Evolutionary conservation across 2,113 vertebrate species (phyloP), one percentile per base, ranked within the genome.

Genomic region (Candoia aspera): DNA sequence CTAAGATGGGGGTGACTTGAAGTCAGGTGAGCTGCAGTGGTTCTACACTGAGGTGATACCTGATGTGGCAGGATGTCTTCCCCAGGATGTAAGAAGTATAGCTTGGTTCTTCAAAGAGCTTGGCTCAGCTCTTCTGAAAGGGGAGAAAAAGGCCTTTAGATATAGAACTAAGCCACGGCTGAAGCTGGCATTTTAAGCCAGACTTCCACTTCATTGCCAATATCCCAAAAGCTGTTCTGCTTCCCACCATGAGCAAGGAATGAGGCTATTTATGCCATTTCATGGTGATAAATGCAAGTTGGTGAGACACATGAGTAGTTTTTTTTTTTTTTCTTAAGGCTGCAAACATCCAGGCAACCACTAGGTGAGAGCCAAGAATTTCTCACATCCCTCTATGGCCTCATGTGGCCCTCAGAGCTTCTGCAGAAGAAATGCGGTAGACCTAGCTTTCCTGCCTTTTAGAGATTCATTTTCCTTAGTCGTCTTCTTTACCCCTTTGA

Each of bases 401-500:
- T 42, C 33, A 1, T 3, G 73, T 42, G 73, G 73, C 42, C 33
- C 68, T 79, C 33, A 8, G 68, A 37, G 68, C 33, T 79, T 6
- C 33, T 42, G 73, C 17, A 9, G 33, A 2, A 21, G 17, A 3
- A 15, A 79, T 0, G 8, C 9, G 33, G 73, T 79, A 42, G 33
- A 33, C 15, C 21, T 17, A 3, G 73, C 73, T 42, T 42, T 21
- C 17, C 26, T 59, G 88, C 0, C 2, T 84, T 90, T 58, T 68
- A 42, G 73, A 87, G 33, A n/a, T 54, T 29, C 29, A 62, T 91
- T 49, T 33, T 62, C 58, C 87, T 90, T 92, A 6, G 73, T 62
- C 33, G 37, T 84, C 57, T 60, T 33, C 57, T 54, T 58, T 84
- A 46, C 88, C n/a, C 53, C 23, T 92, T 88, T 92, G 88, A 94